These are phyloP conservation scores for Linnaemya vulpina DNA, from an alignment of 2,888 invertebrate species.

Conservation along the genomic window DNA sequence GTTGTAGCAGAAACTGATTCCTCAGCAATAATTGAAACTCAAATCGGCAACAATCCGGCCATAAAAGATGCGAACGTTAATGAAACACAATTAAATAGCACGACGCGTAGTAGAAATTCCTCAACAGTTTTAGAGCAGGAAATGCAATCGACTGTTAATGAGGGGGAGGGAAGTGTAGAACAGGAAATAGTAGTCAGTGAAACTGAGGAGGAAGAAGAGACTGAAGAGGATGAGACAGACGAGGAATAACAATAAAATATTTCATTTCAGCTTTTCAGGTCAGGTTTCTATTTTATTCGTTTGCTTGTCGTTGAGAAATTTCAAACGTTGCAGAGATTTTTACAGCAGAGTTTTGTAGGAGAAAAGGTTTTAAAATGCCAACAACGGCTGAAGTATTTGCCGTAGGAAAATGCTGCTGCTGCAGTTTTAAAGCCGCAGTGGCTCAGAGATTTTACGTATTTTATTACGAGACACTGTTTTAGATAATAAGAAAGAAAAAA, in stretches of 20 bases:
- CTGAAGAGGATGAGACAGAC: slow-evolving; percentile 62
- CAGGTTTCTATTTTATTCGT: background rate
- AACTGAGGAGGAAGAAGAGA: slow-evolving; percentile 62
- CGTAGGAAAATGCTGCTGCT: no score
- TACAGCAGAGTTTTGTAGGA: background rate
- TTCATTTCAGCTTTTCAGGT: no score
- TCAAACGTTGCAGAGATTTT: background rate
- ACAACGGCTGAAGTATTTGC: no score
- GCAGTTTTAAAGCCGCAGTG: no score
- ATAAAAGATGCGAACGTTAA: slow-evolving; percentile 19
- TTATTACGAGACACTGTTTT: no score
- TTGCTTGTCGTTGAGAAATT: background rate
- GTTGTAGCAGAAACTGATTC: slow-evolving; percentile 33
- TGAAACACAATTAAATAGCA: slow-evolving; percentile 13
- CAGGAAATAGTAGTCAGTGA: slow-evolving; percentile 46
- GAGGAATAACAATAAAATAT: slow-evolving; percentile 36
- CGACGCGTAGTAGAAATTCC: slow-evolving; percentile 9
- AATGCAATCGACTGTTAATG: slow-evolving; percentile 30
- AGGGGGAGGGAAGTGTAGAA: slow-evolving; percentile 17
- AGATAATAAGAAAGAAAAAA: no score
- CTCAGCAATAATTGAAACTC: background rate
- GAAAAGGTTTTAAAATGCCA: no score
- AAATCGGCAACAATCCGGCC: background rate
- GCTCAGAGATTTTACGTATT: no score
- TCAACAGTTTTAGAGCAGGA: background rate